Percentiles rank a stretch among this genome's conserved stretches.
These are phyloP conservation scores for Tautogolabrus adspersus DNA, from an alignment of 2,113 vertebrate species.

Conservation along the genomic window DNA sequence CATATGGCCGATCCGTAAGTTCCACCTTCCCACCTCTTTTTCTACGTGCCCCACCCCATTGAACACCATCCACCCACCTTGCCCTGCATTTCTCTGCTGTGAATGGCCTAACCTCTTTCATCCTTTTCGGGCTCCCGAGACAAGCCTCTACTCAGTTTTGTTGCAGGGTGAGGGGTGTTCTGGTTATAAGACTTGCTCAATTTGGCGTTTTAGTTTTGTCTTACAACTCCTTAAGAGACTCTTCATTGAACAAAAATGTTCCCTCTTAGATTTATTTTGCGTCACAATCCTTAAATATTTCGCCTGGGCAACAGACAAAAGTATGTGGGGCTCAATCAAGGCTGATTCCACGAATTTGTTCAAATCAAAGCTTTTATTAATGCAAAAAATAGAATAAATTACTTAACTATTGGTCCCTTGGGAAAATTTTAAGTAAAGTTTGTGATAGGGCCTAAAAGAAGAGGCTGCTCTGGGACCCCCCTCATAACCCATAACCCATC, in stretches of 20 bases:
- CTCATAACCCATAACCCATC: conserved; percentile 81
- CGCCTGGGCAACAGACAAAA: neutral
- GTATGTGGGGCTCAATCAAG: neutral
- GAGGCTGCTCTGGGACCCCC: conserved; percentile 83
- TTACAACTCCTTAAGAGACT: neutral
- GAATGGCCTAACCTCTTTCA: conserved; percentile 80
- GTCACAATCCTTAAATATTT: neutral
- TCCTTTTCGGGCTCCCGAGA: conserved; percentile 80
- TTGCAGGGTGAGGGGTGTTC: conserved; percentile 59
- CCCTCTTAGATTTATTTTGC: neutral
- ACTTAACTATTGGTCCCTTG: neutral
- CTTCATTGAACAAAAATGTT: neutral
- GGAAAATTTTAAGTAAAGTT: conserved; percentile 5
- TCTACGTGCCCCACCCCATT: conserved; percentile 73
- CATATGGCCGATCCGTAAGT: conserved; percentile 87
- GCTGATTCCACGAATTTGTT: neutral
- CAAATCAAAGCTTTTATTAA: neutral
- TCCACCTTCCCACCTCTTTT: conserved; percentile 74
- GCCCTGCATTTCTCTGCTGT: conserved; percentile 77
- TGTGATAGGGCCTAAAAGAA: conserved; percentile 44
- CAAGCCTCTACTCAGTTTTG: conserved; percentile 80
- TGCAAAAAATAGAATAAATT: neutral
- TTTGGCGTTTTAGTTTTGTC: neutral
- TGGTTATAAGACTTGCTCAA: neutral
- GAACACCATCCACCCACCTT: conserved; percentile 73